Conservation (phyloP, 2,113 vertebrate species). For the Pituophis catenifer region DNA sequence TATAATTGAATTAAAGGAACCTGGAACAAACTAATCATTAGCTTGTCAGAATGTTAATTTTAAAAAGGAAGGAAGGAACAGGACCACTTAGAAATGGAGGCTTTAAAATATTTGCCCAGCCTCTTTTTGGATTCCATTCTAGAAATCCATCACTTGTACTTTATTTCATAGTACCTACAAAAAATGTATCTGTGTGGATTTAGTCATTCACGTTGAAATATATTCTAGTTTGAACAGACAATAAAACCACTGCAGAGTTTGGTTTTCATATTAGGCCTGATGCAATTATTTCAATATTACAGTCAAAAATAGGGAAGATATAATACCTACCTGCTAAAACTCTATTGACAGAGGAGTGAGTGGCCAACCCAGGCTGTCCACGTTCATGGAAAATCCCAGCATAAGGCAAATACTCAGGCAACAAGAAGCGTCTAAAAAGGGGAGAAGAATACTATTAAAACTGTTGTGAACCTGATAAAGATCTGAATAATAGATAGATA, state of each 20-base stretch:
- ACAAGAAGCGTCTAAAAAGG: slow-evolving; percentile 85
- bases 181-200: background rate
- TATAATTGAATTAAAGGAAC: slow-evolving; percentile 69
- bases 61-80: slow-evolving; percentile 37
- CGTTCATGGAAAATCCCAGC: slow-evolving; percentile 98
- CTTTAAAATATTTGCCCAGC: slow-evolving; percentile 39
- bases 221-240: background rate
- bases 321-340: slow-evolving; percentile 87
- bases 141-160: background rate
- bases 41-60: slow-evolving; percentile 61
- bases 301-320: background rate
- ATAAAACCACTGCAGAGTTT: background rate
- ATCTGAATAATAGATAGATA: background rate
- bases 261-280: background rate
- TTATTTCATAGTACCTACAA: background rate
- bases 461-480: slow-evolving; percentile 11
- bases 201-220: background rate
- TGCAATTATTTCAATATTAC: background rate
- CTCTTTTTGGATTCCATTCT: background rate
- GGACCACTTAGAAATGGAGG: slow-evolving; percentile 48
- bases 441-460: slow-evolving; percentile 46
- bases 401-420: slow-evolving; percentile 97
- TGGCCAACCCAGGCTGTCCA: slow-evolving; percentile 94
- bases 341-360: slow-evolving; percentile 97
- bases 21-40: slow-evolving; percentile 64